Conservation (phyloP, 64 coral and sea anemone genomes). For the Hydrozoanthus tunicans region DNA sequence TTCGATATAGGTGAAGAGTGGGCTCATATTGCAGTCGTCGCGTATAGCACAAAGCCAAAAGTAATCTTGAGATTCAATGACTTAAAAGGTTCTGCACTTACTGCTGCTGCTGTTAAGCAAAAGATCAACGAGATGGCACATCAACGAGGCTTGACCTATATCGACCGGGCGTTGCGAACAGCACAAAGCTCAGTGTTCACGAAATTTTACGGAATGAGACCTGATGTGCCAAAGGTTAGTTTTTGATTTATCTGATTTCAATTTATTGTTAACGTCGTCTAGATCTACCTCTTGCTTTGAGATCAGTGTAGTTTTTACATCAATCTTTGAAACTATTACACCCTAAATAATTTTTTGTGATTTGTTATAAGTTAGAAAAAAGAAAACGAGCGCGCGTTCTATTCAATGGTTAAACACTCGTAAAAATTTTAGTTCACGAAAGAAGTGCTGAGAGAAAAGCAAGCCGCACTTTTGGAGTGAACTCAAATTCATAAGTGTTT, state of each 20-base stretch:
- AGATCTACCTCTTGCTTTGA: too few species aligned
- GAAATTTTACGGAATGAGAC: conserved; percentile 25
- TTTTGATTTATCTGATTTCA: not conserved
- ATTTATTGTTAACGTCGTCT: too few species aligned
- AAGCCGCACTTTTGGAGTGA: too few species aligned
- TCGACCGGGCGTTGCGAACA: conserved; percentile 34
- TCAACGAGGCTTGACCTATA: conserved; percentile 27
- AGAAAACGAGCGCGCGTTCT: too few species aligned
- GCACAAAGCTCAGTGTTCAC: conserved; percentile 18
- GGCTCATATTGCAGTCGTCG: conserved; percentile 33
- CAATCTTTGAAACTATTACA: too few species aligned
- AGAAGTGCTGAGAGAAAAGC: too few species aligned
- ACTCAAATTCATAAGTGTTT: too few species aligned
- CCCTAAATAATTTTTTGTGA: too few species aligned
- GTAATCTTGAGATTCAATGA: conserved; percentile 53
- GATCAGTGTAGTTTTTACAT: too few species aligned
- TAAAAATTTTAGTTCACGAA: too few species aligned
- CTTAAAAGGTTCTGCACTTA: conserved; percentile 19
- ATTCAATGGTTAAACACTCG: too few species aligned
- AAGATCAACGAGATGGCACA: not conserved
- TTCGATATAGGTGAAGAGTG: conserved; percentile 26
- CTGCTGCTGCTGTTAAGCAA: not conserved
- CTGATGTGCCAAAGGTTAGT: conserved; percentile 5
- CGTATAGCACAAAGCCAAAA: conserved; percentile 17
- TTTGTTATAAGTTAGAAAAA: too few species aligned